Base-by-base conservation (phyloP, 1,140 invertebrate genomes). In the Heliothis subflexa region DNA sequence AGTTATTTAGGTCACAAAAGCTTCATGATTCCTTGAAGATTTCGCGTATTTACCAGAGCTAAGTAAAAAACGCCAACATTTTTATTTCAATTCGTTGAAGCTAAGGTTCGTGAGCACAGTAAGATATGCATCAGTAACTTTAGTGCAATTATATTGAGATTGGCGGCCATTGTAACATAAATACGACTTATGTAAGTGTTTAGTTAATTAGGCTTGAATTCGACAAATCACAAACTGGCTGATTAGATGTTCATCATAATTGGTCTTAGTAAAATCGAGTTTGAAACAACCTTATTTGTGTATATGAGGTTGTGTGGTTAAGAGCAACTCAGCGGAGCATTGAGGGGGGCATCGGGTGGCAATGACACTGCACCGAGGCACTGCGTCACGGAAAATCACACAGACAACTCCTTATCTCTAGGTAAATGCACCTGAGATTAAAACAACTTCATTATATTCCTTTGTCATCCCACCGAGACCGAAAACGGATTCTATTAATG, bases 311-410 rank as follows among this genome's bases (percentile, higher is more conserved):
- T 59, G 25, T 54, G 61, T 40, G n/a, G 14, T 7, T 12, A 66
- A 49, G 16, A 66, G 16, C 16, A 49, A 21, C 62, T 66, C 45
- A 16, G 2, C 45, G 40, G 68, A 55, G 50, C 49, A 50, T 25
- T 25, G 64, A 49, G 64, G 47, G 47, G 21, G 33, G n/a, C 64
- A 49, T 66, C 45, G 11, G 49, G n/a, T 54, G 66, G 49, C 66
- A 52, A 70, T 70, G 66, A 70, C 66, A 70, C 7, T 54, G 47
- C 68, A 16, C 13, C 14, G 68, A 52, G 47, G n/a, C 40, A 12
- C 21, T 5, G 40, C 50, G 68, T 71, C 21, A 71, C 50, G 68
- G 50, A 71, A 71, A 71, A 71, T 71, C 40, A 54, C 25, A 54
- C 1, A 49, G 5, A 52, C 59, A n/a, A 62, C 62, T 47, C 3